Evolutionary conservation across 2,113 vertebrate species (phyloP).

Genomic region (Lepisosteus osseus): DNA sequence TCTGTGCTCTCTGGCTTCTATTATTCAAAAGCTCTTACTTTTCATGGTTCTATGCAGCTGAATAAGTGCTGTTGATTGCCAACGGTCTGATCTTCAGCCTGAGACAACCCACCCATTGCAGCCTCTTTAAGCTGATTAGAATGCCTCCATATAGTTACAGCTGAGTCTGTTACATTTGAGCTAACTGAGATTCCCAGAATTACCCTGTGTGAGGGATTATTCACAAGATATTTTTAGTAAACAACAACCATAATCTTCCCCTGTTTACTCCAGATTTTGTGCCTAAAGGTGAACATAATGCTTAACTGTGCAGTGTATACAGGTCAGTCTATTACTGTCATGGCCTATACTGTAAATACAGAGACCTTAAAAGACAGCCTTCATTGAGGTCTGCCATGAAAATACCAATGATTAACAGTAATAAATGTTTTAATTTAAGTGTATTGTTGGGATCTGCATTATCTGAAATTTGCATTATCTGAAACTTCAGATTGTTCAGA

Average conservation of each 20-base stretch:
- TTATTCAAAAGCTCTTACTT: background rate
- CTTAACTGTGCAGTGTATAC: background rate
- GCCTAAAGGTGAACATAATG: background rate
- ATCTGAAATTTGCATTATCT: too few species aligned
- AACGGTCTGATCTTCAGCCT: constrained; percentile 18
- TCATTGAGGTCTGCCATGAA: too few species aligned
- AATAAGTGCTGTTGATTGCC: background rate
- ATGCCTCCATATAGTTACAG: constrained; percentile 19
- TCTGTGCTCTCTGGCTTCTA: background rate
- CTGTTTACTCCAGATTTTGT: background rate
- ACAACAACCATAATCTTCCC: background rate
- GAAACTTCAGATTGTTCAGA: too few species aligned
- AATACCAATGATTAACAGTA: too few species aligned
- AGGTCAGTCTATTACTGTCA: too few species aligned
- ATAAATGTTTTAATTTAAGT: too few species aligned
- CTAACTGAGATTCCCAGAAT: constrained; percentile 5
- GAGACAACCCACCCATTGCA: constrained; percentile 8
- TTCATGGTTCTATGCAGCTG: background rate
- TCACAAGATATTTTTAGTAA: background rate
- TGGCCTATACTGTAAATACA: too few species aligned
- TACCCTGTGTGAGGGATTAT: constrained; percentile 30
- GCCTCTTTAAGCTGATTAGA: constrained; percentile 24
- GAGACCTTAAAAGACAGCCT: too few species aligned
- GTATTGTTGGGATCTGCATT: too few species aligned
- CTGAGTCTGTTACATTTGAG: constrained; percentile 12